Base-by-base conservation (phyloP, 2,797 vertebrate species). In the Aeoliscus strigatus region DNA sequence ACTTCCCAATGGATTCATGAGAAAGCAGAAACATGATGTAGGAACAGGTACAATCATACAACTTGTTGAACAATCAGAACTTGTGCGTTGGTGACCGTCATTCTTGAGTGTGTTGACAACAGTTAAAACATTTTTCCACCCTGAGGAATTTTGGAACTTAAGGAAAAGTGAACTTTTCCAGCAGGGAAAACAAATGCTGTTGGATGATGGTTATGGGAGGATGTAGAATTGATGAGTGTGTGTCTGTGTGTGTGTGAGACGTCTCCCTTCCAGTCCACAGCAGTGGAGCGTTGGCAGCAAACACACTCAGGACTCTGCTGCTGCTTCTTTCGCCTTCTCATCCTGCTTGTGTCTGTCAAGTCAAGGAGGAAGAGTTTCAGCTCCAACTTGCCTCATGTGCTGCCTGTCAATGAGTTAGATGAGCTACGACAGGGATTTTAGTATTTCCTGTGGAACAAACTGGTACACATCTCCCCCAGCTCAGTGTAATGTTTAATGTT, bases 331-430 rank as follows among this genome's bases (percentile, higher is more conserved):
- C 1, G 87, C 89, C 83, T 94, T 93, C 73, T 85, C 61, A 27
- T 91, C 88, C 79, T 87, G 91, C 0, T 95, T 71, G 55, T 92
- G 66, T 67, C 94, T 96, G 27, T 39, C 0, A 2, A 18, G 5
- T 14, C 9, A 33, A 17, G 2, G 9, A n/a, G 26, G 14, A 18
- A 27, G 14, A 21, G 18, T 3, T 21, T 21, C 6, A 21, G 18
- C 18, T 21, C 18, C 6, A 21, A 21, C 18, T 21, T 21, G 3
- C 18, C n/a, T n/a, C n/a, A n/a, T n/a, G n/a, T 21, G 18, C 18
- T 21, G 3, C 3, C 18, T 21, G 18, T 21, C 18, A 21, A 21
- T 21, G n/a, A n/a, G n/a, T n/a, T n/a, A n/a, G n/a, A n/a, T n/a
- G n/a, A n/a, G n/a, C n/a, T n/a, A n/a, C n/a, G n/a, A n/a, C n/a